phyloP scores from a whole-genome alignment of 2,113 vertebrate genomes.

The Salvelinus alpinus region DNA sequence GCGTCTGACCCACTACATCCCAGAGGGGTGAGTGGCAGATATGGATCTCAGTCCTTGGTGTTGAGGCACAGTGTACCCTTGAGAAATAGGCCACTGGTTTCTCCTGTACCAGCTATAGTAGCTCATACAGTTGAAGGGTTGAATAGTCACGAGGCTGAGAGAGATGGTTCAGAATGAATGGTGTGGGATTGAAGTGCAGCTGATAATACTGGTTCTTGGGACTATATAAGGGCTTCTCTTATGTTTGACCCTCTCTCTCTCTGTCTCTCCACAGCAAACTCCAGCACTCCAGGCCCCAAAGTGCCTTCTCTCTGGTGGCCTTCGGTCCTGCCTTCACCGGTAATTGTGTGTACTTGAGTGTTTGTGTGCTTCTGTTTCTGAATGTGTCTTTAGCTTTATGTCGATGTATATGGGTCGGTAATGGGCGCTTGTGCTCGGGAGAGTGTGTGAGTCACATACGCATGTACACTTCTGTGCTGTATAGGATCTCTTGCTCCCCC shows the following conservation, averaged over 20 bases:
- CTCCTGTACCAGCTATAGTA: too few relatives aligned
- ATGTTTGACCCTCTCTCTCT: constrained; percentile 3
- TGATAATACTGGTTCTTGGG: too few relatives aligned
- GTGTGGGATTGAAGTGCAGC: too few relatives aligned
- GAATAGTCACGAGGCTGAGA: too few relatives aligned
- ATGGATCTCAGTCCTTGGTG: too few relatives aligned
- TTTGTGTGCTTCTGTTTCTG: constrained; percentile 20
- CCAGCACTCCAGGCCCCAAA: constrained; percentile 87
- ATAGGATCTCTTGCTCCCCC: not conserved
- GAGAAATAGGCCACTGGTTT: too few relatives aligned
- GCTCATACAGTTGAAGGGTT: too few relatives aligned
- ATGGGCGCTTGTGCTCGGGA: not conserved
- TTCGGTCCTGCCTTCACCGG: constrained; percentile 91
- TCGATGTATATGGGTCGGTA: constrained; percentile 20
- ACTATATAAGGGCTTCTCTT: too few relatives aligned
- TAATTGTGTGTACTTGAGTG: constrained; percentile 58
- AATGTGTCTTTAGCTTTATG: constrained; percentile 18
- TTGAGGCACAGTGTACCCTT: too few relatives aligned
- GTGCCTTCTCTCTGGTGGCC: constrained; percentile 90
- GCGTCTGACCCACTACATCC: too few relatives aligned
- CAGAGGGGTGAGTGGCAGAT: too few relatives aligned
- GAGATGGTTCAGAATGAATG: too few relatives aligned
- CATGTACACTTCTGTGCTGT: not conserved
- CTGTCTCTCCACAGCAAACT: constrained; percentile 68
- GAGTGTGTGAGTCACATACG: not conserved